These are phyloP conservation scores for Zootermopsis nevadensis DNA, from an alignment of 2,888 invertebrate species.

Conservation along the genomic window DNA sequence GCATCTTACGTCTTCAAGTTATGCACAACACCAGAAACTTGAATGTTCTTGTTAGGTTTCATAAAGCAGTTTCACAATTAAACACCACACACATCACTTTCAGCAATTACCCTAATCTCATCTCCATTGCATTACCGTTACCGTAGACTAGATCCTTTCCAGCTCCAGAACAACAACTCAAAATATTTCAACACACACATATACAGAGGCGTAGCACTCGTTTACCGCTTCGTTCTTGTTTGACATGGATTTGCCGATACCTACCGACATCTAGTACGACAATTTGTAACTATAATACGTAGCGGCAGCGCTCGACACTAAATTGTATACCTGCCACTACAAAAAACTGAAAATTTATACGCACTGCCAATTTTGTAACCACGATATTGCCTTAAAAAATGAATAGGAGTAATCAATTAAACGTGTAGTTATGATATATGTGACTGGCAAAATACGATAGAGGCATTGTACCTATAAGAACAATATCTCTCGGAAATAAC, in stretches of 20 bases:
- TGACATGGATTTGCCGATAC: no score
- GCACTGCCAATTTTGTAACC: no score
- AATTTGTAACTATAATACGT: neutral
- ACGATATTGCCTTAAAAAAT: no score
- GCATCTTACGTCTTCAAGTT: conserved; percentile 16
- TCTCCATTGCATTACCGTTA: neutral
- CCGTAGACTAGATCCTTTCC: neutral
- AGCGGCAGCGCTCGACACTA: neutral
- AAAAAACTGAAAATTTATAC: no score
- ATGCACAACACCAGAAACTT: neutral
- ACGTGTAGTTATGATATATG: no score
- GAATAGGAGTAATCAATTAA: no score
- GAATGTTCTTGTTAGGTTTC: neutral
- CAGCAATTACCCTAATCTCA: neutral
- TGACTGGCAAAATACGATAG: no score
- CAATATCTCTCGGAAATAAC: no score
- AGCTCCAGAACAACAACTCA: neutral
- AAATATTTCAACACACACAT: neutral
- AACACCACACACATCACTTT: conserved; percentile 4
- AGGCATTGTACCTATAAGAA: no score
- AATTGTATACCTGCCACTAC: neutral
- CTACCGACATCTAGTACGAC: conserved; percentile 2
- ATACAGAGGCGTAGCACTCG: neutral
- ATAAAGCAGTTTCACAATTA: neutral
- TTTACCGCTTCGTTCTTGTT: neutral